Conservation (phyloP, 2,888 invertebrate genomes). For the Augiades crinisus region DNA sequence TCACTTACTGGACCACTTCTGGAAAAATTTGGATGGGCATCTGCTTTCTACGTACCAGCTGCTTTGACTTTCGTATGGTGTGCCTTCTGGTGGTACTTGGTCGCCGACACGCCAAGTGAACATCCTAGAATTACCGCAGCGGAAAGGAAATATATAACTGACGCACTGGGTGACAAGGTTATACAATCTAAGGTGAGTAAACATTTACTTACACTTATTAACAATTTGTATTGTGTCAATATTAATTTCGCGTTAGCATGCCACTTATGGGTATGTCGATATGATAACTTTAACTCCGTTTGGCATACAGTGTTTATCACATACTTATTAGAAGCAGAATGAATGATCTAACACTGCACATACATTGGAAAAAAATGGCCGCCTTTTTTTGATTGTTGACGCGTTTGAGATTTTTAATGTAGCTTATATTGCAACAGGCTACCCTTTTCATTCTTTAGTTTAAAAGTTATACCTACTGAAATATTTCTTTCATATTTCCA, state of each 20-base stretch:
- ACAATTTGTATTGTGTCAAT: conserved; percentile 6
- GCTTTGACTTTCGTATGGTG: conserved; percentile 79
- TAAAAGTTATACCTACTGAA: too few relatives aligned
- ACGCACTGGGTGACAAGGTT: conserved; percentile 80
- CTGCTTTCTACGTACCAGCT: conserved; percentile 85
- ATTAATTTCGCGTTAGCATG: conserved; percentile 24
- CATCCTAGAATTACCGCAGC: conserved; percentile 83
- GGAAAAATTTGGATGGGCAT: conserved; percentile 83
- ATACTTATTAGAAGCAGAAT: background rate
- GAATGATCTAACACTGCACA: background rate
- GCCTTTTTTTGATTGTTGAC: too few relatives aligned
- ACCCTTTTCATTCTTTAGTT: too few relatives aligned
- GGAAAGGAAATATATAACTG: conserved; percentile 84
- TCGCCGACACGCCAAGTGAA: conserved; percentile 83
- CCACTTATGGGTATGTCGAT: conserved; percentile 23
- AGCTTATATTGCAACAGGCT: too few relatives aligned
- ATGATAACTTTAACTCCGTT: conserved; percentile 18
- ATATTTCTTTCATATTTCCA: too few relatives aligned
- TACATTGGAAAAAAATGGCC: background rate
- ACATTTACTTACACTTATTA: conserved; percentile 33
- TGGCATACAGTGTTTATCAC: background rate
- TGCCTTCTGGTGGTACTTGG: conserved; percentile 82
- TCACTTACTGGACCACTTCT: conserved; percentile 84
- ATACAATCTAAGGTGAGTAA: conserved; percentile 78
- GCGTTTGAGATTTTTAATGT: too few relatives aligned